These are phyloP conservation scores for Sarcophilus harrisii DNA, from an alignment of 2,797 vertebrate genomes.

Conservation along the genomic window DNA sequence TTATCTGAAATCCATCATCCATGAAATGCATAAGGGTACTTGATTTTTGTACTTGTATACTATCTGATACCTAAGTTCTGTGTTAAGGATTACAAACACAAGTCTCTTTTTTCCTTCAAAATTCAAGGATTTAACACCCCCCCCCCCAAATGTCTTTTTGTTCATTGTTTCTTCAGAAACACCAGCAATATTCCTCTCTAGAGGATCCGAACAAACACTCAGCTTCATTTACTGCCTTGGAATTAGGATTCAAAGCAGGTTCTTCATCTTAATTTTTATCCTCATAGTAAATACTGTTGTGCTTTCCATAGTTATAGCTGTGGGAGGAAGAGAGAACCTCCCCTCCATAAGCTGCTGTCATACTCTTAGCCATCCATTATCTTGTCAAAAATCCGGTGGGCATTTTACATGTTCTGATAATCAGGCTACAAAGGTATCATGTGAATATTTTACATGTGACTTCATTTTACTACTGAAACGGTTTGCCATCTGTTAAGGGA, in stretches of 20 bases:
- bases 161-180: neutral
- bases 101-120: conserved; percentile 34
- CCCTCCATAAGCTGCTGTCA: neutral
- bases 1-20: conserved; percentile 58
- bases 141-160: neutral
- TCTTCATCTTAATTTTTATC: conserved; percentile 25
- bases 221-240: neutral
- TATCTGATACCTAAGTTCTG: conserved; percentile 43
- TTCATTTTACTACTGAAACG: conserved; percentile 49
- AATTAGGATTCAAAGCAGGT: neutral
- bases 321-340: neutral
- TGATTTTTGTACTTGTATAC: conserved; percentile 38
- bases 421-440: neutral
- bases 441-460: neutral
- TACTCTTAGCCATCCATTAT: conserved; percentile 11
- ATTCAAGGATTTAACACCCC: neutral
- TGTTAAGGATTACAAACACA: conserved; percentile 45
- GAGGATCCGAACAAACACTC: neutral
- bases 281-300: neutral
- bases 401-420: conserved; percentile 19
- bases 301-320: neutral
- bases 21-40: conserved; percentile 35
- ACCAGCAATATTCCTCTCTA: neutral
- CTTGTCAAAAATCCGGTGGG: conserved; percentile 1
- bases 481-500: conserved; percentile 12